Conservation (phyloP, 1,140 invertebrate species). For the Elymnias hypermnestra region DNA sequence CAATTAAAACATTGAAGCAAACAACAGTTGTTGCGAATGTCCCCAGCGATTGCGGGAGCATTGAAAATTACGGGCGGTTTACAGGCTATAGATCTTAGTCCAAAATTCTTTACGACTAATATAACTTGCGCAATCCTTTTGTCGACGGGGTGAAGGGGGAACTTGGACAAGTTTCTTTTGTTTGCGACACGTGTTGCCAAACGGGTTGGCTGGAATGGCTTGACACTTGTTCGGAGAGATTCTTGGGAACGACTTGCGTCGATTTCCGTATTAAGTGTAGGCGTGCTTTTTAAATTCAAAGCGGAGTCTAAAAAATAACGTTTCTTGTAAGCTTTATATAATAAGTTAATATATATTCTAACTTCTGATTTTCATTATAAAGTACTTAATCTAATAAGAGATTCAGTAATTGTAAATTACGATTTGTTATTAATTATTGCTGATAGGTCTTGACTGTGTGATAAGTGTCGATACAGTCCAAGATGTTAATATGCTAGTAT, state of each 20-base stretch:
- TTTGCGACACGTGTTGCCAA: constrained; percentile 72
- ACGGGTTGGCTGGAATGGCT: constrained; percentile 70
- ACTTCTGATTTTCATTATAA: no score
- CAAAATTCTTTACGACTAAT: constrained; percentile 72
- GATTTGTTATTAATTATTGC: no score
- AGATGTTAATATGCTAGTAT: no score
- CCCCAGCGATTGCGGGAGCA: constrained; percentile 64
- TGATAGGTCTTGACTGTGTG: no score
- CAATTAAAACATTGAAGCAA: constrained; percentile 72
- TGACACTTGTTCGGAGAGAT: constrained; percentile 62
- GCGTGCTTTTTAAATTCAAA: constrained; percentile 37
- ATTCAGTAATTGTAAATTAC: no score
- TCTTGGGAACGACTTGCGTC: constrained; percentile 42
- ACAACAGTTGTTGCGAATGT: constrained; percentile 74
- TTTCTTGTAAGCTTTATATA: no score
- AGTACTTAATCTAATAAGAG: no score
- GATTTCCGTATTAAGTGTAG: constrained; percentile 38
- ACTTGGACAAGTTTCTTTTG: constrained; percentile 68
- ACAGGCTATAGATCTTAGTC: constrained; percentile 69
- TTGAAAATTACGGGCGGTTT: constrained; percentile 68
- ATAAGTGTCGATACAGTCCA: no score
- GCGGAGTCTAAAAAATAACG: no score
- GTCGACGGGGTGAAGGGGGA: constrained; percentile 34
- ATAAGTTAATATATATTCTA: no score
- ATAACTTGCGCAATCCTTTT: constrained; percentile 74